Conservation (phyloP, 1,140 invertebrate species). For the Platyscapa corneri region DNA sequence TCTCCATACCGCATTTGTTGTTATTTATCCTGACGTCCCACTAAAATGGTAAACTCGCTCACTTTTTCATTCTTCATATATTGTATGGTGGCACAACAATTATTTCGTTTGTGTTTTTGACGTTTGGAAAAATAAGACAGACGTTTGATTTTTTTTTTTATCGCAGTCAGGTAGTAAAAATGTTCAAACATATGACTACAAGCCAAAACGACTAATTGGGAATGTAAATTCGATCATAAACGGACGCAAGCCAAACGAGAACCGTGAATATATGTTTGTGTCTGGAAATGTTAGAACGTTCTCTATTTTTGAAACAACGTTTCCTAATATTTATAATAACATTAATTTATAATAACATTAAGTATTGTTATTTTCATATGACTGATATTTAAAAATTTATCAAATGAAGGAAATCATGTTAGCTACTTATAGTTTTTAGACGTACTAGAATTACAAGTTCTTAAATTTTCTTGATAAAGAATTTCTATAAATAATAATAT, state of each 20-base stretch:
- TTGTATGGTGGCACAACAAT: not conserved
- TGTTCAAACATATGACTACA: not conserved
- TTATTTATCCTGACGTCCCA: slow-evolving; percentile 38
- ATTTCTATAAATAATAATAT: too few relatives aligned
- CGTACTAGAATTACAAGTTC: too few relatives aligned
- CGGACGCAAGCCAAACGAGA: not conserved
- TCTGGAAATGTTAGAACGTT: not conserved
- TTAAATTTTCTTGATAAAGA: too few relatives aligned
- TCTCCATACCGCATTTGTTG: slow-evolving; percentile 20
- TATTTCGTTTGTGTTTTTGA: slow-evolving; percentile 22
- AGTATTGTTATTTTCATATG: too few relatives aligned
- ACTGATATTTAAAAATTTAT: not conserved
- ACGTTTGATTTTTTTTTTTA: not conserved
- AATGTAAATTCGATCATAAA: slow-evolving; percentile 47
- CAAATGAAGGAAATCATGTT: too few relatives aligned
- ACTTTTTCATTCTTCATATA: not conserved
- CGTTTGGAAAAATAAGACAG: not conserved
- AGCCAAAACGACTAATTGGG: slow-evolving; percentile 40
- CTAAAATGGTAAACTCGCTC: slow-evolving; percentile 27
- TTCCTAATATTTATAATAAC: slow-evolving; percentile 34
- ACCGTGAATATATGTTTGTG: slow-evolving; percentile 12
- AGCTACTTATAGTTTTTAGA: too few relatives aligned
- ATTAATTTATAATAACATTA: slow-evolving; percentile 26
- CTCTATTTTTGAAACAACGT: not conserved
- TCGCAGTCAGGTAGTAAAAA: slow-evolving; percentile 27